Base-by-base conservation (phyloP, 2,113 vertebrate genomes). In the chimpanzee (Pan troglodytes) region DNA sequence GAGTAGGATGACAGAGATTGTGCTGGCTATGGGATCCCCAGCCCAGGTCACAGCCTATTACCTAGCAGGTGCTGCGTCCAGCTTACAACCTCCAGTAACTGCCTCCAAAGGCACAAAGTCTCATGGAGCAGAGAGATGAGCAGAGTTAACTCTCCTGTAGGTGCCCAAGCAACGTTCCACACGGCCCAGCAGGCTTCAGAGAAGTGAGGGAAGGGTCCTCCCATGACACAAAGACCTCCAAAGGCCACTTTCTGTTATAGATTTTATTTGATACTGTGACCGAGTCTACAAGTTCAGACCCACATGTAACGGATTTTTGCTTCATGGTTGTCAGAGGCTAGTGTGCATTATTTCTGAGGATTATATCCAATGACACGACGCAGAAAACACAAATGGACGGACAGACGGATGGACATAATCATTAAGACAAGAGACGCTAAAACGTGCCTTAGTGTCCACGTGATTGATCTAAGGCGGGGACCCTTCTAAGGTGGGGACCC, bases 231-330 rank as follows among this genome's bases (percentile, higher is more conserved):
- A 64, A 95, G 72, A 95, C 84, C 84, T 72, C 84, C 52, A 38
- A 11, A 94, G 88, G 82, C 57, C 32, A 35, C 38, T 90, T 96
- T 88, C 93, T 96, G 96, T 96, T 96, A 95, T 64, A 98, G 97
- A 92, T 99, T 99, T 99, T 99, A 99, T 99, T 99, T 97, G 98
- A 98, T 98, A 97, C 92, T 97, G 97, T 97, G 98, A 97, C 94
- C 0, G 67, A 97, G 98, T 96, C 96, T 95, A 96, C 95, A 94
- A 96, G 98, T 98, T 95, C 98, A 98, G 98, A 98, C 97, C 98
- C 97, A 94, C 78, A 82, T 32, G 90, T 98, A 98, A 99, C 98
- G 98, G 97, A 96, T 45, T 45, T 45, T 45, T 97, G 97, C 95
- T 98, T 97, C 95, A 79, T 96, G 93, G 89, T 92, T 97, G 81